Evolutionary conservation across 2,113 vertebrate genomes (phyloP).

Genomic region (Vidua macroura): DNA sequence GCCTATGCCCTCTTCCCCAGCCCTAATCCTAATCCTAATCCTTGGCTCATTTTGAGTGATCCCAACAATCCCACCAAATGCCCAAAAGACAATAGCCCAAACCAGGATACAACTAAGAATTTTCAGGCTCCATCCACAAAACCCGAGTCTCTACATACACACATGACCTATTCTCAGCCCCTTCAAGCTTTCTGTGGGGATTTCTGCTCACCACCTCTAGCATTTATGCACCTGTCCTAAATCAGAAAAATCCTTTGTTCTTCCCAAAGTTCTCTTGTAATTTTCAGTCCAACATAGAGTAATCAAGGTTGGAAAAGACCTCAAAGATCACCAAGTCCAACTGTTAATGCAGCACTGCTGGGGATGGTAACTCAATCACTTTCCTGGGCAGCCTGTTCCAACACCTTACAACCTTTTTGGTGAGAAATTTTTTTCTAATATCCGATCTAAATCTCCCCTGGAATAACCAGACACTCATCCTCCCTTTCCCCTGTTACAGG

Average conservation of each 20-base stretch:
- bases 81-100: not conserved
- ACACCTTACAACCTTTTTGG: accelerated
- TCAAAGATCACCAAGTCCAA: not conserved
- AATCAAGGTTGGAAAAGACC: not conserved
- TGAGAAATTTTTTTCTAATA: not conserved
- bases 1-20: not conserved
- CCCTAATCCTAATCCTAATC: not conserved
- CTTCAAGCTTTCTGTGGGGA: not conserved
- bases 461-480: not conserved
- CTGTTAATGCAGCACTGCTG: not conserved
- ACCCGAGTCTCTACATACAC: not conserved
- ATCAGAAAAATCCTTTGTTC: not conserved
- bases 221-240: not conserved
- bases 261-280: not conserved
- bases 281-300: not conserved
- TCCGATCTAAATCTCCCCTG: not conserved
- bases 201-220: not conserved
- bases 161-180: not conserved
- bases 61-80: not conserved
- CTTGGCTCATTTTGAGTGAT: not conserved
- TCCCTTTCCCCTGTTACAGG: not conserved
- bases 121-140: not conserved
- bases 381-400: not conserved
- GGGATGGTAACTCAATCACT: not conserved
- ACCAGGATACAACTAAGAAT: not conserved